Evolutionary conservation across 1,140 invertebrate species (phyloP), one percentile per base, ranked within the genome.

Genomic region (Scylla paramamosain): DNA sequence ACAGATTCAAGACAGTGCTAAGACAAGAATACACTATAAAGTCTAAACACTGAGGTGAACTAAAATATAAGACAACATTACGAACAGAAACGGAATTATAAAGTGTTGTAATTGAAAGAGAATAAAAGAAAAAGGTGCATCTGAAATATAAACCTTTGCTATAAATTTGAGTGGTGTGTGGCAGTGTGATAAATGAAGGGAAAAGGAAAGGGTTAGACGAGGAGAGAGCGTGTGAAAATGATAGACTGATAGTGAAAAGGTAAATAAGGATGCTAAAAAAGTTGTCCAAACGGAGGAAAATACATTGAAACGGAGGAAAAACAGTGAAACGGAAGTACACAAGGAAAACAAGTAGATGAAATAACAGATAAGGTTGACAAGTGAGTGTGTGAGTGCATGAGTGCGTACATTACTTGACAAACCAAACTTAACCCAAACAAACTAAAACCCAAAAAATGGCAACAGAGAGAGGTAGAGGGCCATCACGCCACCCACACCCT

Each of bases 361-460:
- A 84, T 6, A 28, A 32, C 14, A 84, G 12, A 12, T 12, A 28
- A 32, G 83, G 2, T 28, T 12, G 7, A 32, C 8, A 29, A 32
- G n/a, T 25, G n/a, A 32, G 82, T n/a, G 29, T 6, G 25, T 8
- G 25, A 84, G 16, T 45, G 6, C 4, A 25, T 1, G 31, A 32
- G 25, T 29, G 7, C 6, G 0, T 25, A 28, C 25, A 4, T 20
- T 32, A 39, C 31, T 87, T 0, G 29, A 39, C n/a, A 25, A n/a
- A 39, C n/a, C 45, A 39, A 25, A 25, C 14, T 0, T n/a, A 29
- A 46, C 48, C 48, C 0, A 12, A 46, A 91, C 86, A 87, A 10
- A 82, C 59, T 25, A 20, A 8, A 59, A 25, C 93, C 31, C 67
- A 86, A 86, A 96, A 91, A 16, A 86, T 96, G 94, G 90, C 93